phyloP scores from a whole-genome alignment of 2,888 invertebrate species.

The Leucozona laternaria region DNA sequence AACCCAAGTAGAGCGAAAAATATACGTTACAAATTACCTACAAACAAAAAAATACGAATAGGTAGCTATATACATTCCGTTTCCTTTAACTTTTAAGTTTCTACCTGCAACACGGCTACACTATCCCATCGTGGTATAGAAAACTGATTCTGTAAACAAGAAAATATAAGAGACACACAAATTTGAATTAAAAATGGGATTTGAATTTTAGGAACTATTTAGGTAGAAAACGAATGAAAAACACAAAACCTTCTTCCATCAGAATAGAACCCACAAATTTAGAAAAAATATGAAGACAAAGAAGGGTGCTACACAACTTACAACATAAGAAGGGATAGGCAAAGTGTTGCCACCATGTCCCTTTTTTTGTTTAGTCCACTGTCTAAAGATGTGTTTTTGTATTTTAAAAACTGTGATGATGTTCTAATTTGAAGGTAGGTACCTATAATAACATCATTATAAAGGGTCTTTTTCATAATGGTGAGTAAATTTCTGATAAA shows the following conservation, averaged over 20 bases:
- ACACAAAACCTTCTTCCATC: neutral
- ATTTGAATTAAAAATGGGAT: neutral
- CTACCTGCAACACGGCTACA: neutral
- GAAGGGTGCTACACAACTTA: neutral
- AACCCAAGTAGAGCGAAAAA: conserved; percentile 66
- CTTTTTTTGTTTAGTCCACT: too few species aligned
- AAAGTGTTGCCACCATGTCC: neutral
- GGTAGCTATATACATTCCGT: conserved; percentile 14
- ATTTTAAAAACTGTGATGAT: too few species aligned
- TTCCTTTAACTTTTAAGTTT: conserved; percentile 6
- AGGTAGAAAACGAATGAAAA: neutral
- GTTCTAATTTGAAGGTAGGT: too few species aligned
- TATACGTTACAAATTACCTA: conserved; percentile 63
- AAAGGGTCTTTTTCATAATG: too few species aligned
- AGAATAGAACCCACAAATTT: neutral
- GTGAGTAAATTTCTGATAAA: too few species aligned
- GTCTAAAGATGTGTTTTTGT: too few species aligned
- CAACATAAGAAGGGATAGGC: neutral
- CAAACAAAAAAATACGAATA: conserved; percentile 27
- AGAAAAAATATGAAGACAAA: neutral
- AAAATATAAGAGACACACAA: neutral
- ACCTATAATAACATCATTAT: too few species aligned
- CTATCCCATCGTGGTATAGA: neutral
- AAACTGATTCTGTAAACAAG: neutral
- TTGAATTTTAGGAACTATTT: neutral